Percentiles rank a stretch among this genome's conserved stretches.
These are phyloP conservation scores for Strigamia transsilvanica DNA, from an alignment of 2,888 invertebrate species.

Conservation along the genomic window DNA sequence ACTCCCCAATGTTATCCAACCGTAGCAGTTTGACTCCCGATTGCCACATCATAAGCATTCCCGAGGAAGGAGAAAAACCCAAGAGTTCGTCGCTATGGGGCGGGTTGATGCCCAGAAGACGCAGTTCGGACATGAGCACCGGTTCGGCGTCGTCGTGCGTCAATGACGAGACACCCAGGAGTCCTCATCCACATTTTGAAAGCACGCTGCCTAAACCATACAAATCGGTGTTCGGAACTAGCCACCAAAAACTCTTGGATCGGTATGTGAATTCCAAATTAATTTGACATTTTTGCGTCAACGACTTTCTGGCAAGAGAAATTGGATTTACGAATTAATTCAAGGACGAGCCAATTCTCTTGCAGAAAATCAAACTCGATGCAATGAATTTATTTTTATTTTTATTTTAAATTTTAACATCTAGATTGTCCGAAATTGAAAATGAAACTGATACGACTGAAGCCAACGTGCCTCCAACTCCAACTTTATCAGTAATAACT, in stretches of 20 bases:
- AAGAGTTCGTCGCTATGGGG: neutral
- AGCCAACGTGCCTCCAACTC: conserved; percentile 2
- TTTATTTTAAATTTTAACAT: neutral
- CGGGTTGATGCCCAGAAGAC: conserved; percentile 2
- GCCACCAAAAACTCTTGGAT: conserved; percentile 40
- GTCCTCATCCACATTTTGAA: neutral
- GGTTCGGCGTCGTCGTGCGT: neutral
- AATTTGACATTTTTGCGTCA: conserved; percentile 9
- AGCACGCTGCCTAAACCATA: conserved; percentile 22
- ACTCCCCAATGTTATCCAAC: conserved; percentile 33
- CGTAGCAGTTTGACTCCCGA: conserved; percentile 11
- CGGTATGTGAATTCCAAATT: conserved; percentile 22
- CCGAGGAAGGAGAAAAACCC: neutral
- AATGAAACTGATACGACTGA: conserved; percentile 42
- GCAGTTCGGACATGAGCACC: neutral
- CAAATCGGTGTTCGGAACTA: conserved; percentile 38
- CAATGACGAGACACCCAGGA: neutral
- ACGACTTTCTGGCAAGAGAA: neutral
- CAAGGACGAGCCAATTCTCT: conserved; percentile 6
- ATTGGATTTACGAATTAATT: conserved; percentile 34
- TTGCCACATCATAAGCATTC: conserved; percentile 37
- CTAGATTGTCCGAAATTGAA: conserved; percentile 51
- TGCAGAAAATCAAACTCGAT: neutral
- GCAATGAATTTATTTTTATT: neutral
- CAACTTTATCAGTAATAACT: neutral